Percentiles rank a stretch among this genome's conserved stretches.
These are phyloP conservation scores for Brachypterus glaber DNA, from an alignment of 2,888 invertebrate genomes.

Conservation along the genomic window DNA sequence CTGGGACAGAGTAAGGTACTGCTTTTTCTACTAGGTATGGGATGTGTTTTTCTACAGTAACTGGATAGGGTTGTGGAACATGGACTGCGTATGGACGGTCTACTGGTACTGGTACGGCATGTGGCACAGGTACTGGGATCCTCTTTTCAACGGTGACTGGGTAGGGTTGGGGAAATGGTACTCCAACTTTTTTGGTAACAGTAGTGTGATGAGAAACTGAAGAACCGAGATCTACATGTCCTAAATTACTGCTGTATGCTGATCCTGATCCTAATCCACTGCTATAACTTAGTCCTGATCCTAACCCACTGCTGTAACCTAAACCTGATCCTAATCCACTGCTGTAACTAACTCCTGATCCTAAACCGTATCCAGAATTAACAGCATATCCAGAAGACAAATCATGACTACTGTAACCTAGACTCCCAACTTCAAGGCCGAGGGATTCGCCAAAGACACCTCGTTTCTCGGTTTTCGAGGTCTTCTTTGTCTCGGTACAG, in stretches of 20 bases:
- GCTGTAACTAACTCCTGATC: background rate
- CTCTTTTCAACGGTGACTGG: slow-evolving; percentile 36
- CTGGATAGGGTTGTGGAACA: slow-evolving; percentile 39
- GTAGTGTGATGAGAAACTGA: slow-evolving; percentile 33
- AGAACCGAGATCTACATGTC: slow-evolving; percentile 22
- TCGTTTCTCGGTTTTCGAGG: slow-evolving; percentile 37
- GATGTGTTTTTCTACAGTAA: slow-evolving; percentile 20
- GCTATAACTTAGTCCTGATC: background rate
- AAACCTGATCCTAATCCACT: slow-evolving; percentile 11
- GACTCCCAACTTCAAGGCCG: slow-evolving; percentile 23
- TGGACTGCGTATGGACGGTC: slow-evolving; percentile 39
- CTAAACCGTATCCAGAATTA: slow-evolving; percentile 10
- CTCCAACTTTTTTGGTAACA: slow-evolving; percentile 40
- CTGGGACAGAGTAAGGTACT: slow-evolving; percentile 25
- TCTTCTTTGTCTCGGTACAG: slow-evolving; percentile 32
- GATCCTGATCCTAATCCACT: slow-evolving; percentile 10
- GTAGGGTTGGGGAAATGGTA: slow-evolving; percentile 45
- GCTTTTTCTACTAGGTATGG: slow-evolving; percentile 30
- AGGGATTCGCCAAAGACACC: slow-evolving; percentile 36
- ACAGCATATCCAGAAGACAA: slow-evolving; percentile 9
- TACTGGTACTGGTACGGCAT: slow-evolving; percentile 34
- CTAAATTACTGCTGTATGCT: background rate
- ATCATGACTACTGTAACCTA: slow-evolving; percentile 25
- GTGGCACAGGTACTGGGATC: slow-evolving; percentile 34
- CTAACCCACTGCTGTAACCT: slow-evolving; percentile 9